Base-by-base conservation (phyloP, 2,797 vertebrate genomes). In the Tragopan temminckii region DNA sequence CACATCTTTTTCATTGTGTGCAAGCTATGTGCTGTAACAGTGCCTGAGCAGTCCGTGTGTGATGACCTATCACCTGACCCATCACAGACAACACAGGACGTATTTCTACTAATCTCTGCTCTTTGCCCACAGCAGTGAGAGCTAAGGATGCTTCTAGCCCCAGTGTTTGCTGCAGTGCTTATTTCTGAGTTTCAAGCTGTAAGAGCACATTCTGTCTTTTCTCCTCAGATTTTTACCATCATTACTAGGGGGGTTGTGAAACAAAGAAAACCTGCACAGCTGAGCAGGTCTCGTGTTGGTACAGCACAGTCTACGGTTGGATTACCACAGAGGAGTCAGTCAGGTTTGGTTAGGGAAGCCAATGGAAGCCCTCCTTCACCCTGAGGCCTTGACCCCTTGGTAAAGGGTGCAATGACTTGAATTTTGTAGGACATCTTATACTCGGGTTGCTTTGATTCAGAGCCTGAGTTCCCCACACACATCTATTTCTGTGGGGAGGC, bases 1-100 rank as follows among this genome's bases (percentile, higher is more conserved):
- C 91, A 27, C 80, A 70, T 53, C 2, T 12, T 74, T 96, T 86
- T 64, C 78, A 64, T 50, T 31, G 91, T 91, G 88, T 82, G 93
- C 64, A n/a, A 58, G 80, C 78, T 0, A 0, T 27, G 10, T 0
- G 0, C 78, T 62, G 57, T 66, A 89, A 83, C 2, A 3, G 87
- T 42, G 58, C 81, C 48, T 61, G 74, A 53, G 76, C 0, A 1
- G 45, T 20, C 87, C 82, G 76, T 53, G n/a, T 31, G 8, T 42
- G 72, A 83, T 74, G 77, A 90, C 85, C 77, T 0, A 1, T 76
- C 91, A 58, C 57, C 78, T 89, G 91, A 46, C 57, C 48, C 71
- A 13, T 38, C 33, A 12, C 71, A 84, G 80, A 75, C 79, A 85
- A 66, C 8, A 58, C 24, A 66, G 46, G 40, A 63, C 8, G 0